Base-by-base conservation (phyloP, 2,113 vertebrate species). In the Dipodomys stephensi region DNA sequence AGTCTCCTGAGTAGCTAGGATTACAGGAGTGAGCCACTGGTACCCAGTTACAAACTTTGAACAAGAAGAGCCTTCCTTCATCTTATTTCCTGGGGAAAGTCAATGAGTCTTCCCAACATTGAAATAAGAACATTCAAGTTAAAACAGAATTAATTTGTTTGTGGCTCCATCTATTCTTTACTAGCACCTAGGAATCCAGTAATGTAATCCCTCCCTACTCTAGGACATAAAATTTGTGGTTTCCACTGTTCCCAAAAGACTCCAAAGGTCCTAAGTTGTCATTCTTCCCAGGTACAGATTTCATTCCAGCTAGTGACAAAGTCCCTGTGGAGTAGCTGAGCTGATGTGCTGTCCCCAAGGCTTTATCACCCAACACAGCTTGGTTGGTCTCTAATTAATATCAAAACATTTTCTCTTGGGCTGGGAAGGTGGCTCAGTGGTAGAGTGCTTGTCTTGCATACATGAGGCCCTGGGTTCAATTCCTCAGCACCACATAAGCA, bases 241-340 rank as follows among this genome's bases (percentile, higher is more conserved):
- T 93, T 71, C 49, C 28, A 0, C 32, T 2, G 2, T 68, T 88
- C 20, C 74, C 46, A 15, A 53, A n/a, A 85, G 57, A 65, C 49
- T 35, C 89, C 44, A 72, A 60, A 23, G 3, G 8, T 28, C 27
- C 65, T 46, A 18, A 79, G 19, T 7, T 53, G 49, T 64, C 92
- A 77, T 82, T 64, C 94, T 73, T 23, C 87, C 23, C 18, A 92
- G 49, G 67, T 74, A 76, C 18, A 88, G 27, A 88, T 85, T 65
- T 67, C 49, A 83, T 46, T 84, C 19, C 49, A 83, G 49, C 9
- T 60, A 64, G 16, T 72, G n/a, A 20, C 12, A 16, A 71, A 22
- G 49, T 27, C 64, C 69, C 69, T 15, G 12, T 12, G 60, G 3
- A 69, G 30, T 1, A 22, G 10, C 44, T 5, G 53, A 79, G 30